These are phyloP conservation scores for Herpetotheres cachinnans DNA, from an alignment of 2,113 vertebrate species.

Conservation along the genomic window DNA sequence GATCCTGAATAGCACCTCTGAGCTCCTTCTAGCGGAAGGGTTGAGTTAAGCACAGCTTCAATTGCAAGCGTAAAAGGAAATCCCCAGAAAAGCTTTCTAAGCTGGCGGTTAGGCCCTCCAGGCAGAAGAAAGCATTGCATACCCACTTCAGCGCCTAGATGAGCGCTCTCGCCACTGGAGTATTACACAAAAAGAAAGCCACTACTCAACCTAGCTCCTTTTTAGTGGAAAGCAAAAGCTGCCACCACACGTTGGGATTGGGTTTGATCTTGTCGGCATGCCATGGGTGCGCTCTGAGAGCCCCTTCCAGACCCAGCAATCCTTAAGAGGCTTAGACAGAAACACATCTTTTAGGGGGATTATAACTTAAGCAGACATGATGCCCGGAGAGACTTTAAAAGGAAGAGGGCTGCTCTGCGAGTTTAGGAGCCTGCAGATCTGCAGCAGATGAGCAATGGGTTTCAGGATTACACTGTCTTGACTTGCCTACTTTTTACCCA, in stretches of 20 bases:
- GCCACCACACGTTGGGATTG: fast-evolving
- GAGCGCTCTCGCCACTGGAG: background rate
- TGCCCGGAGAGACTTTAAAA: background rate
- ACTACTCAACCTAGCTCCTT: background rate
- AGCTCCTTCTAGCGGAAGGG: background rate
- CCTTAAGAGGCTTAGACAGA: background rate
- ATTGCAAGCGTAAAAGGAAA: background rate
- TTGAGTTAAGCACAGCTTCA: slow-evolving; percentile 6
- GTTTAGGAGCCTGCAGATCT: background rate
- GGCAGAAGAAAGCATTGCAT: background rate
- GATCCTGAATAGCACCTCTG: background rate
- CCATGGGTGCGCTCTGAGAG: fast-evolving
- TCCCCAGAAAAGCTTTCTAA: slow-evolving; percentile 41
- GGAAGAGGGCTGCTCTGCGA: background rate
- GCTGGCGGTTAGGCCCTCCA: background rate
- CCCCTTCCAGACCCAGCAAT: background rate
- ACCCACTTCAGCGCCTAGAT: background rate
- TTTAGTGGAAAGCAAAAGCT: background rate
- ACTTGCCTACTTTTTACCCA: background rate
- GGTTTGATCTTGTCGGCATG: background rate
- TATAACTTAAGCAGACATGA: background rate
- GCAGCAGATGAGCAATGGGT: background rate
- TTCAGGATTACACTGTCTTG: background rate
- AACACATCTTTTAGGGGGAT: background rate
- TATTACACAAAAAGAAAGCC: background rate